Conservation (phyloP, 1,140 invertebrate species). For the Aphaenogaster floridana region DNA sequence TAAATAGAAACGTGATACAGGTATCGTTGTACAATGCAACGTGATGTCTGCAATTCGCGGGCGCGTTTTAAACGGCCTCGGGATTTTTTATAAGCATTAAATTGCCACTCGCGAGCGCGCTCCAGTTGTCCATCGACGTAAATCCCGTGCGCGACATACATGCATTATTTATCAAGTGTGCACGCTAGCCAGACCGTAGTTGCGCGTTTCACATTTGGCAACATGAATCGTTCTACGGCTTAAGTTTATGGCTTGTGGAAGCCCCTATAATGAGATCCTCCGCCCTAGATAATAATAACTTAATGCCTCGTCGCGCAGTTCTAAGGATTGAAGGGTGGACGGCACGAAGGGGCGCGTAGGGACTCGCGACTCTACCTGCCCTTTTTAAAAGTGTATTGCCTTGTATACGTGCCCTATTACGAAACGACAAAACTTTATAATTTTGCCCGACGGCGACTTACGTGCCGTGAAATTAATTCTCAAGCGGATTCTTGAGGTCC, state of each 20-base stretch:
- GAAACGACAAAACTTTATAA: constrained; percentile 19
- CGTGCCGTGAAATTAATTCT: constrained; percentile 43
- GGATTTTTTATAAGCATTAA: constrained; percentile 44
- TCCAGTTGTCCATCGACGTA: constrained; percentile 20
- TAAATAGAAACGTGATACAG: constrained; percentile 9
- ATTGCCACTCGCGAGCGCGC: constrained; percentile 1
- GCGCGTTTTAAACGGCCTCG: background rate
- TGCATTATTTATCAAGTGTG: constrained; percentile 47
- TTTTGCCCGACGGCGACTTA: background rate
- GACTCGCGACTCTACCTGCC: background rate
- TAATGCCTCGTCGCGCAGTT: constrained; percentile 74
- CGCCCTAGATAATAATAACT: constrained; percentile 74
- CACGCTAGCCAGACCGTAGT: background rate
- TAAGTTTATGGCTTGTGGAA: constrained; percentile 81
- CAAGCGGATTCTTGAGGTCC: constrained; percentile 4
- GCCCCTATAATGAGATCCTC: constrained; percentile 64
- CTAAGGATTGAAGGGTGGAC: constrained; percentile 70
- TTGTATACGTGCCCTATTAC: background rate
- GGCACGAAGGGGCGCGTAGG: background rate
- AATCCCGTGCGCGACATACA: constrained; percentile 21
- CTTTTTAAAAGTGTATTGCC: background rate
- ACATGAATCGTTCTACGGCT: constrained; percentile 74
- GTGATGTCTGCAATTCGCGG: background rate
- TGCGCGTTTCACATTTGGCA: constrained; percentile 68
- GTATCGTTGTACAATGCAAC: background rate